Evolutionary conservation across 2,797 vertebrate genomes (phyloP).

Genomic region (Lateolabrax maculatus): DNA sequence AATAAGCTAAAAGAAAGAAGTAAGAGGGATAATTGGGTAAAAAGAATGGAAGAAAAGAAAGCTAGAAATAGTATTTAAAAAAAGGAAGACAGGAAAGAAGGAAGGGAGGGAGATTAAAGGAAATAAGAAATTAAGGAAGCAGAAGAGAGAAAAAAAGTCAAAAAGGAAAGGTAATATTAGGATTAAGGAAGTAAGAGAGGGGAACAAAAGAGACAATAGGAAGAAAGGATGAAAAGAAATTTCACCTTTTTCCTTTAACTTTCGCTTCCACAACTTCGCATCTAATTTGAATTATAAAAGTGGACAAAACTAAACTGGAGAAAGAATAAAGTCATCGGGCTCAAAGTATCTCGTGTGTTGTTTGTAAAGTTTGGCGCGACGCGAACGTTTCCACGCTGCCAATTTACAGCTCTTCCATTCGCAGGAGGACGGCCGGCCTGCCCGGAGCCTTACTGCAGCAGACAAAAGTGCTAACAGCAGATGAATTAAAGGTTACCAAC

Average conservation of each 20-base stretch:
- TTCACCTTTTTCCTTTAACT: no score
- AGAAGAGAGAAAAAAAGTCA: no score
- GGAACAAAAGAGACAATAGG: neutral
- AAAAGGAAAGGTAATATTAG: no score
- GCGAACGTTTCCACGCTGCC: conserved; percentile 35
- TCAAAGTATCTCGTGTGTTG: conserved; percentile 5
- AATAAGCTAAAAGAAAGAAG: neutral
- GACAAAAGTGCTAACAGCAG: conserved; percentile 93
- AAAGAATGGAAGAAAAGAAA: neutral
- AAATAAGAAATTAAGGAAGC: no score
- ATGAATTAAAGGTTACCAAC: conserved; percentile 94
- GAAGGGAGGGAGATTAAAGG: no score
- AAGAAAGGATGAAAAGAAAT: neutral
- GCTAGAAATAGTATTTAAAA: no score
- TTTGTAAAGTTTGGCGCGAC: conserved; percentile 40
- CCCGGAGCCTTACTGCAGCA: conserved; percentile 83
- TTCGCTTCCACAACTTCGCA: neutral
- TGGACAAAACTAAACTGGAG: neutral
- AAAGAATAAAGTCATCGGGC: conserved; percentile 6
- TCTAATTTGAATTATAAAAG: neutral
- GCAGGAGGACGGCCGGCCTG: conserved; percentile 18
- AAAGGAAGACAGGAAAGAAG: neutral
- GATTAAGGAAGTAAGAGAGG: neutral
- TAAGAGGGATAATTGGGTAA: no score
- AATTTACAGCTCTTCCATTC: conserved; percentile 73